Evolutionary conservation across 2,888 invertebrate genomes (phyloP).

Genomic region (Epinotia brunnichana): DNA sequence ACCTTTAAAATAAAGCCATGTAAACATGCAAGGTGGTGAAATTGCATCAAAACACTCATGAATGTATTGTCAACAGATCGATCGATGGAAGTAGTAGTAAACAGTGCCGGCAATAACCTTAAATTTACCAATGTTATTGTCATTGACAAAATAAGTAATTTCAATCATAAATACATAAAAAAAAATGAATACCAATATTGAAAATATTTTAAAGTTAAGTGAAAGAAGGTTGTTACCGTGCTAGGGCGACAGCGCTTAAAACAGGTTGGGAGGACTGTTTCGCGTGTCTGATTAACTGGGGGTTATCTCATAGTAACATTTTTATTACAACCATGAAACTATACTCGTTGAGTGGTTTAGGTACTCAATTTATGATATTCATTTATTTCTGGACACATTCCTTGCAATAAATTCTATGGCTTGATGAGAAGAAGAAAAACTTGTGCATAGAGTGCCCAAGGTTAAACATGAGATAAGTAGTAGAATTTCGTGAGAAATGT

Average conservation of each 20-base stretch:
- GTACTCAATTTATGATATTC: conserved; percentile 10
- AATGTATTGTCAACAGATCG: neutral
- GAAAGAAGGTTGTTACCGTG: neutral
- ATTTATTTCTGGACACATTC: conserved; percentile 2
- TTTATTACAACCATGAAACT: conserved; percentile 23
- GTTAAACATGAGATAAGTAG: neutral
- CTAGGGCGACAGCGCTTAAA: neutral
- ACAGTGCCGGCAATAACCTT: neutral
- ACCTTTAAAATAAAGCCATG: no score
- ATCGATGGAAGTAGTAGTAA: neutral
- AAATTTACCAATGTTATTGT: neutral
- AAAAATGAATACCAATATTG: neutral
- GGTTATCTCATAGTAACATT: conserved; percentile 26
- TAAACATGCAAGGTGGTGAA: no score
- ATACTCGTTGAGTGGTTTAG: conserved; percentile 17
- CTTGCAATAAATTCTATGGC: neutral
- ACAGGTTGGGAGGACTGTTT: conserved; percentile 19
- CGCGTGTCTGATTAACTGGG: conserved; percentile 19
- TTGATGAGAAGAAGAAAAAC: neutral
- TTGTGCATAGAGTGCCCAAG: neutral
- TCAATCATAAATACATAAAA: neutral
- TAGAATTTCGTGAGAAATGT: no score
- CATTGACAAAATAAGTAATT: neutral
- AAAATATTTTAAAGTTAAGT: neutral
- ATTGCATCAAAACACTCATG: no score